Conservation (phyloP, 1,140 invertebrate species). For the Sarcophaga peregrina region DNA sequence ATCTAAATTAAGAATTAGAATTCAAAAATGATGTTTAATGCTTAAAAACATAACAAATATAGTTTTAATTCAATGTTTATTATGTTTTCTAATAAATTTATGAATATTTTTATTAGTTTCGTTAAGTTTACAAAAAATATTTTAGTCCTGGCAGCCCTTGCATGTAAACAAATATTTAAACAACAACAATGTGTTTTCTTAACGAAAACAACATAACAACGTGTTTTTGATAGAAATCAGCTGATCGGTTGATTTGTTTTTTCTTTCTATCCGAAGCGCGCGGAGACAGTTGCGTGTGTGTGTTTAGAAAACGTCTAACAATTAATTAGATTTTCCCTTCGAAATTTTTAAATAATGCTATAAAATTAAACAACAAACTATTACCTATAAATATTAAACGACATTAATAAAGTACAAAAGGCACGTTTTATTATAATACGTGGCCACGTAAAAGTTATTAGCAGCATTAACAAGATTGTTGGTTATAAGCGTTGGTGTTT, state of each 20-base stretch:
- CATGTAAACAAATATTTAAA: background rate
- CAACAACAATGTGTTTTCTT: background rate
- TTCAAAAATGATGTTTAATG: too few species aligned
- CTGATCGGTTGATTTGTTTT: background rate
- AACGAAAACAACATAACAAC: constrained; percentile 24
- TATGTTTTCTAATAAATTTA: too few species aligned
- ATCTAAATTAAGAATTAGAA: too few species aligned
- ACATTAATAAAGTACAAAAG: background rate
- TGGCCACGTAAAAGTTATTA: background rate
- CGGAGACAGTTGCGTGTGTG: background rate
- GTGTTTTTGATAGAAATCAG: constrained; percentile 17
- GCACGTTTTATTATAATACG: background rate
- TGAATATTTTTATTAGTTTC: too few species aligned
- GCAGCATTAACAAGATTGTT: background rate
- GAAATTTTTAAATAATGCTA: constrained; percentile 1
- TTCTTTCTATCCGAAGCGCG: background rate
- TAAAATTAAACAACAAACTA: background rate
- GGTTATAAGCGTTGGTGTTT: background rate
- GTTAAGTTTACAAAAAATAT: background rate
- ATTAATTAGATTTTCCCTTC: background rate
- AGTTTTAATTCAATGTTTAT: too few species aligned
- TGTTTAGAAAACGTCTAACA: background rate
- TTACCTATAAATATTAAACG: background rate
- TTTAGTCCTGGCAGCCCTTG: too few species aligned
- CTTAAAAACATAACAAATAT: too few species aligned